These are phyloP conservation scores for Furnarius figulus DNA, from an alignment of 2,113 vertebrate species.

Conservation along the genomic window DNA sequence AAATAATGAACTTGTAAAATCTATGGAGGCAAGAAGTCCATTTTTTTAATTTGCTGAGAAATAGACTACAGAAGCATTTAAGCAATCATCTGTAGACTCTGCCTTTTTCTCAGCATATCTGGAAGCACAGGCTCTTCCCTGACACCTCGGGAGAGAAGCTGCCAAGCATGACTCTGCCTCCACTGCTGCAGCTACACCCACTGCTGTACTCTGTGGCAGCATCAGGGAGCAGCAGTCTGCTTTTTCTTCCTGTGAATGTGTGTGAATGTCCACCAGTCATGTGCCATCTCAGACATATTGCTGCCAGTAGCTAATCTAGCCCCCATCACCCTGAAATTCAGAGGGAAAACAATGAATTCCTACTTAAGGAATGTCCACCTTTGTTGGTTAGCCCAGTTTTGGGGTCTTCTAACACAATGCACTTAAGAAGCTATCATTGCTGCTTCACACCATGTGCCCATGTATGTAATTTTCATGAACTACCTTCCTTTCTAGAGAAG, in stretches of 20 bases:
- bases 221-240: background rate
- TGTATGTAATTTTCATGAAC: background rate
- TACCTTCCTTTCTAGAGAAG: background rate
- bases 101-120: background rate
- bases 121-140: background rate
- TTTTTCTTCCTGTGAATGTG: background rate
- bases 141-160: background rate
- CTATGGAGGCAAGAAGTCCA: background rate
- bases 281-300: background rate
- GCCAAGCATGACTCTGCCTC: background rate
- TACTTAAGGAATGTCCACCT: background rate
- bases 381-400: background rate
- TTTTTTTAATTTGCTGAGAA: background rate
- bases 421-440: background rate
- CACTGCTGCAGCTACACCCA: background rate
- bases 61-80: background rate
- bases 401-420: background rate
- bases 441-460: background rate
- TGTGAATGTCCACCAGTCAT: background rate
- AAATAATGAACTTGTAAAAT: constrained; percentile 10
- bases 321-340: background rate
- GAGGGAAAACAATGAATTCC: background rate
- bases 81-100: background rate
- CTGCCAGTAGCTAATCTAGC: background rate
- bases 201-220: background rate